Base-by-base conservation (phyloP, 1,140 invertebrate genomes). In the Bilobella aurantiaca region DNA sequence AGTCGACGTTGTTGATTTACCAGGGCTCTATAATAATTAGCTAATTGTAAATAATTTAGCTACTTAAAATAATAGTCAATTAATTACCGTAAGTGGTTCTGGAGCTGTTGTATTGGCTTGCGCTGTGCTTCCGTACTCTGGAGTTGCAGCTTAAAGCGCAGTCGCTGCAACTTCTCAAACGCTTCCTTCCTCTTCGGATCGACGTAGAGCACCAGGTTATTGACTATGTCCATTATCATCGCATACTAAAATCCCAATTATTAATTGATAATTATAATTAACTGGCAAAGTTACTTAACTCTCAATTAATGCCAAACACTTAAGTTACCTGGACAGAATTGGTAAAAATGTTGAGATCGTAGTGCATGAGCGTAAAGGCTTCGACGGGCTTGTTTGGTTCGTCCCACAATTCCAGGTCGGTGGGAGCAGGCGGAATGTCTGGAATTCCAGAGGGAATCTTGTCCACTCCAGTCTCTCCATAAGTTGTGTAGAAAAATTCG, bases 291-390 rank as follows among this genome's bases (percentile, higher is more conserved):
- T 42, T 42, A 8, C 34, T 12, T 30, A 27, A 72, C 60, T 12
- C 65, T 66, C 58, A 75, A 75, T n/a, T n/a, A n/a, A n/a, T n/a
- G n/a, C n/a, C 47, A 74, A 69, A 14, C 71, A 28, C 18, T 16
- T 8, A 3, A 2, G 0, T 25, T 73, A 85, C 84, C 79, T 91
- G 89, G 68, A 95, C 81, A 0, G 93, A 95, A 79, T 98, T 98
- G 3, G 95, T 98, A 78, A 90, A 96, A 0, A 98, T 91, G 76
- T 98, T 92, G 1, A 99, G 80, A 79, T 98, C 96, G 75, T 99
- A 91, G 81, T 99, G 96, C 85, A 97, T 96, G 1, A 99, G 79
- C 0, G 94, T 98, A 74, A 99, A 98, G 1, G 93, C 92, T 80
- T 99, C 95, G 3, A 96, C 92, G 18, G 91, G 89, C 30, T 88